Conservation (phyloP, 2,113 vertebrate species). For the Piaya cayana region DNA sequence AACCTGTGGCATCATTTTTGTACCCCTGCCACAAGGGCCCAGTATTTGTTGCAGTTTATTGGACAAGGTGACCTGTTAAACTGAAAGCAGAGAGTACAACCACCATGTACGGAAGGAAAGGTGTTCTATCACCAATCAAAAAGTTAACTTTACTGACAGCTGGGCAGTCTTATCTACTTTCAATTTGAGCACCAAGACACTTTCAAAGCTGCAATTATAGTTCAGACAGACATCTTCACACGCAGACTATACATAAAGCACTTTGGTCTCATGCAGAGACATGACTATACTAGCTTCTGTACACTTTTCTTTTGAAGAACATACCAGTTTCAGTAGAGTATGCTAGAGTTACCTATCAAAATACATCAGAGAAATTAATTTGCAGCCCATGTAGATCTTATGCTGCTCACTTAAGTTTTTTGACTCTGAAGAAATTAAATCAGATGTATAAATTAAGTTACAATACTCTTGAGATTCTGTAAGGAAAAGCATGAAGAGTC, state of each 20-base stretch:
- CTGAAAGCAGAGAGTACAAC: not conserved
- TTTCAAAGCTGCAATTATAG: not conserved
- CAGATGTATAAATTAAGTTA: conserved; percentile 9
- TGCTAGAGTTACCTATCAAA: not conserved
- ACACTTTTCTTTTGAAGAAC: not conserved
- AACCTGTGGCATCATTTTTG: not conserved
- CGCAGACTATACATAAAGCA: not conserved
- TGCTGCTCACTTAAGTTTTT: conserved; percentile 12
- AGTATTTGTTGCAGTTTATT: not conserved
- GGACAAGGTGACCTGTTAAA: not conserved
- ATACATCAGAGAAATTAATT: not conserved
- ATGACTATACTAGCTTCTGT: not conserved
- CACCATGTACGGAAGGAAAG: not conserved
- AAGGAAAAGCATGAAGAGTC: not conserved
- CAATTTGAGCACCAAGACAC: not conserved
- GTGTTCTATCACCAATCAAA: not conserved
- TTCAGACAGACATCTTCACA: not conserved
- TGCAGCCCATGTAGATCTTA: not conserved
- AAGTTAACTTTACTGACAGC: not conserved
- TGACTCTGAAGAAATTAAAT: not conserved
- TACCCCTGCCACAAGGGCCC: not conserved
- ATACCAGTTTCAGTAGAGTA: not conserved
- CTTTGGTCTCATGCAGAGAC: not conserved
- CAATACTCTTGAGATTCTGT: not conserved
- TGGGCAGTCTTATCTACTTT: not conserved